A percentile compares a stretch with the other conserved stretches of the same genome.
These are phyloP conservation scores for Dallia pectoralis DNA, from an alignment of 2,797 vertebrate genomes.

Conservation along the genomic window DNA sequence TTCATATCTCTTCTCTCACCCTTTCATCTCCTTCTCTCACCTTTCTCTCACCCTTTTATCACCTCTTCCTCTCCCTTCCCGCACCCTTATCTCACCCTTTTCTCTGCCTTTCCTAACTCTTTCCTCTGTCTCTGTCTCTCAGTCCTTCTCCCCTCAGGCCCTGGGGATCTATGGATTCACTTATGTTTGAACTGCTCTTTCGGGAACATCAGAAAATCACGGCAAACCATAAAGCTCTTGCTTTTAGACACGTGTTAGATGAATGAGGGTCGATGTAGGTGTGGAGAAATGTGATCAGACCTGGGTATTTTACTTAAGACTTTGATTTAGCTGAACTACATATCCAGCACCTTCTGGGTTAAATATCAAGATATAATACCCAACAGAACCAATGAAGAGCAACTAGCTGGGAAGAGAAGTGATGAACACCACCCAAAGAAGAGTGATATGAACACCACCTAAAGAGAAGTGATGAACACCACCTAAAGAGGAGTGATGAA, in stretches of 20 bases:
- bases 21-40: no score
- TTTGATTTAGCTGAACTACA: conserved; percentile 48
- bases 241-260: conserved; percentile 48
- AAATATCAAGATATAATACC: conserved; percentile 35
- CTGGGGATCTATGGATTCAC: conserved; percentile 55
- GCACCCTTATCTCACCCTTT: no score
- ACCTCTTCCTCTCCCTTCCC: no score
- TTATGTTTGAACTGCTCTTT: conserved; percentile 63
- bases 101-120: not conserved
- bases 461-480: no score
- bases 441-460: no score
- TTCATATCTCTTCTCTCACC: no score
- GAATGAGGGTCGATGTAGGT: conserved; percentile 64
- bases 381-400: conserved; percentile 27
- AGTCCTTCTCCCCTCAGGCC: conserved; percentile 17
- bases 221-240: conserved; percentile 51
- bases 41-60: no score
- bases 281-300: conserved; percentile 55
- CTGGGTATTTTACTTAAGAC: conserved; percentile 60
- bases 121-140: conserved; percentile 32
- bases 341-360: conserved; percentile 34
- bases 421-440: not conserved
- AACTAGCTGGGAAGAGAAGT: not conserved
- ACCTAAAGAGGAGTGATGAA: no score
- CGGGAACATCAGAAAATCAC: conserved; percentile 54